These are phyloP conservation scores for Bovichtus diacanthus DNA, from an alignment of 2,797 vertebrate genomes.

Conservation along the genomic window DNA sequence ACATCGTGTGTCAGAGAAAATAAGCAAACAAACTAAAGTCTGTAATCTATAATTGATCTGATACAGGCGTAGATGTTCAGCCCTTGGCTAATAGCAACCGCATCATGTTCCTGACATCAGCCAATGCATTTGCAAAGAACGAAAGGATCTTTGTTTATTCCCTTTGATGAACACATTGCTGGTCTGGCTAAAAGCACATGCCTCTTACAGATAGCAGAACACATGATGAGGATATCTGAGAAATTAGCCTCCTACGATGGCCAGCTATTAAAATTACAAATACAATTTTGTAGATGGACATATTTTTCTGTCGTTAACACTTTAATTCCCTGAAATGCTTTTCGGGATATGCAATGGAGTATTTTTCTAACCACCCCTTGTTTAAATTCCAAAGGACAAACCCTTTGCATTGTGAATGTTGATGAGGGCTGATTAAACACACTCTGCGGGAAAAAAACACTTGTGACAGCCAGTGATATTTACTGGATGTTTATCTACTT, in stretches of 20 bases:
- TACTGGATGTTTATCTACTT: constrained; percentile 91
- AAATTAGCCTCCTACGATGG: neutral
- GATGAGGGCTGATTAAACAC: constrained; percentile 64
- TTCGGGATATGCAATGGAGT: neutral
- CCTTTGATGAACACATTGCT: constrained; percentile 37
- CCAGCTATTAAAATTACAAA: neutral
- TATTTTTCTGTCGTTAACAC: constrained; percentile 9
- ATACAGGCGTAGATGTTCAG: constrained; percentile 14
- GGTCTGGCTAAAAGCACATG: neutral
- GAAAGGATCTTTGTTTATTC: constrained; percentile 29
- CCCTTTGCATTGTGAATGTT: constrained; percentile 38
- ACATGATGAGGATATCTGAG: constrained; percentile 9
- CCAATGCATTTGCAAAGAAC: constrained; percentile 13
- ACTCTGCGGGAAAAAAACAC: constrained; percentile 38
- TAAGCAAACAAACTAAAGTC: constrained; percentile 25
- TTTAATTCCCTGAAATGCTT: neutral
- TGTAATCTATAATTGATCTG: constrained; percentile 58
- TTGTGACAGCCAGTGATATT: constrained; percentile 69
- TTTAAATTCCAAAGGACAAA: constrained; percentile 50
- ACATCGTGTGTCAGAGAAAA: neutral
- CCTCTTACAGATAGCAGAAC: neutral
- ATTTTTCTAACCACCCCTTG: constrained; percentile 35
- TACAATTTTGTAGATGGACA: neutral
- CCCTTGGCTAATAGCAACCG: constrained; percentile 12
- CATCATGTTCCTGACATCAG: constrained; percentile 19